Base-by-base conservation (phyloP, 2,888 invertebrate genomes). In the Nymphalis c-album region DNA sequence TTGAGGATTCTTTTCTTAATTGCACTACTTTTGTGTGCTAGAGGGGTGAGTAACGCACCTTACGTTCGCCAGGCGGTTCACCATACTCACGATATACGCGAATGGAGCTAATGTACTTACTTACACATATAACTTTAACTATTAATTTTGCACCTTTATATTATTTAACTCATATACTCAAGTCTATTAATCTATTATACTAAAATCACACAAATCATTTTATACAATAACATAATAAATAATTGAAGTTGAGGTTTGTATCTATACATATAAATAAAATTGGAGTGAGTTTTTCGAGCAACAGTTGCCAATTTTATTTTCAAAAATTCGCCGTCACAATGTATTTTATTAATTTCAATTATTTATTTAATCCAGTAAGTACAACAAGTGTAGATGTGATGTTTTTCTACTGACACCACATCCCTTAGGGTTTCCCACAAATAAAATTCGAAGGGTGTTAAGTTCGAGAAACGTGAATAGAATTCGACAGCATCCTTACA, bases 1-100 rank as follows among this genome's bases (percentile, higher is more conserved):
- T 63, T 57, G 62, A 70, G 70, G 57, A 70, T 70, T 70, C 70
- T 70, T 68, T 68, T 63, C 68, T 68, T 70, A 70, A 70, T 70
- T 70, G 70, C 70, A 68, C 70, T 68, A 68, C 70, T 68, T 63
- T 64, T 60, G 35, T 26, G 55, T 46, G 35, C 45, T 47, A 50
- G 58, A 59, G 51, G 58, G 31, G 16, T 6, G 60, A 64, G 50
- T 61, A 31, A 31, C 31, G 55, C 40, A 26, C 48, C 10, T 26
- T 35, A 17, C 1, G 31, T 17, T 31, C 31, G 53, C 4, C n/a
- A n/a, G 1, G 17, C 10, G 8, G 22, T 22, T 22, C 22, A 2
- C 22, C 22, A 17, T 5, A 10, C 6, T 31, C 7, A 17, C 55
- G 26, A 16, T 2, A 57, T 57, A 26, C 20, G 8, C 18, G 17